A percentile compares a stretch with the other conserved stretches of the same genome.
Evolutionary conservation across 2,797 vertebrate species (phyloP).

Genomic region (Setipinna tenuifilis): DNA sequence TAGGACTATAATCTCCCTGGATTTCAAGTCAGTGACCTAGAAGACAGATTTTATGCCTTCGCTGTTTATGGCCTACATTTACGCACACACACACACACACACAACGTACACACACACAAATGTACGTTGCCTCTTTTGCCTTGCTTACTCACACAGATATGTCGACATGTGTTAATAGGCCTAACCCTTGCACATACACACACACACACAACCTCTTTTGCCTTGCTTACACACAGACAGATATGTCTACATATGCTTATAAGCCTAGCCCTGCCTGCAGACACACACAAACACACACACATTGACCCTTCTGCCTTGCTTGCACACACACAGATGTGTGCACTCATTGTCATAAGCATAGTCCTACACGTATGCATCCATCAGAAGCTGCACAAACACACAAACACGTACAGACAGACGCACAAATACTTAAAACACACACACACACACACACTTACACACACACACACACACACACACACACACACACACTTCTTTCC

Average conservation of each 20-base stretch:
- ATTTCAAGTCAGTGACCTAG: slow-evolving; percentile 22
- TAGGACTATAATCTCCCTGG: neutral
- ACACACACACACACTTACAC: neutral
- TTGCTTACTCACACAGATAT: neutral
- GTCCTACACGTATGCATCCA: neutral
- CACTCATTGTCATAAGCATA: neutral
- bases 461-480: neutral
- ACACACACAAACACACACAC: neutral
- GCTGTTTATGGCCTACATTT: slow-evolving; percentile 8
- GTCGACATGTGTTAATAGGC: too few relatives aligned
- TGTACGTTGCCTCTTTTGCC: neutral
- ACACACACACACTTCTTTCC: neutral
- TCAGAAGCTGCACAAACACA: neutral
- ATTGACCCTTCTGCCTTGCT: too few relatives aligned
- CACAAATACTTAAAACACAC: neutral
- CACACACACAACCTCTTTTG: neutral
- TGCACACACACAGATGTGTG: neutral
- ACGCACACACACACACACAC: neutral
- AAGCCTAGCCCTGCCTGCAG: too few relatives aligned
- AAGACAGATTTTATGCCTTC: slow-evolving; percentile 10
- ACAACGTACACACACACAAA: too few relatives aligned
- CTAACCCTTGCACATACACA: neutral
- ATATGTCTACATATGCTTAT: too few relatives aligned
- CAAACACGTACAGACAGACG: neutral
- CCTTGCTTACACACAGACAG: too few relatives aligned